A percentile compares a stretch with the other conserved stretches of the same genome.
Conservation (phyloP, 2,888 invertebrate genomes). For the Phorcus lineatus region DNA sequence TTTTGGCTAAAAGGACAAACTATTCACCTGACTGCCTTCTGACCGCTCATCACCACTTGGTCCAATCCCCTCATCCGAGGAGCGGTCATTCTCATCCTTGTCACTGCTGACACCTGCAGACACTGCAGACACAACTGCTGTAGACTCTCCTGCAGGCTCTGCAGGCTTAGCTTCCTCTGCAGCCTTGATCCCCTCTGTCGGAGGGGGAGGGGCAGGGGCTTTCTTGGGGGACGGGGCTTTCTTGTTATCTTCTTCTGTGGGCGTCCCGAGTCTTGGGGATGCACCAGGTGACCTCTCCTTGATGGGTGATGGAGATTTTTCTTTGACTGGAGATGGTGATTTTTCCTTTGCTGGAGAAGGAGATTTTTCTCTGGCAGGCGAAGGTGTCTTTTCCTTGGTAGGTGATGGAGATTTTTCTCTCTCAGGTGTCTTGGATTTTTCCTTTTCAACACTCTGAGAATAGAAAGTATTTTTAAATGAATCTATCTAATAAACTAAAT, state of each 20-base stretch:
- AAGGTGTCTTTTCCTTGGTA: slow-evolving; percentile 15
- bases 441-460: slow-evolving; percentile 38
- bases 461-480: not conserved
- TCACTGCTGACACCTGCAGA: slow-evolving; percentile 8
- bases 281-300: not conserved
- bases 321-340: slow-evolving; percentile 27
- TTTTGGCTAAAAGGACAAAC: not conserved
- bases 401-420: slow-evolving; percentile 29
- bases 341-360: slow-evolving; percentile 29
- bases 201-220: slow-evolving; percentile 44
- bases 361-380: not conserved
- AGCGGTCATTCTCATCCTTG: slow-evolving; percentile 50
- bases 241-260: slow-evolving; percentile 18
- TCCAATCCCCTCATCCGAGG: slow-evolving; percentile 62
- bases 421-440: slow-evolving; percentile 23
- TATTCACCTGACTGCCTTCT: slow-evolving; percentile 55
- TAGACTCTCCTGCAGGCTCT: not conserved
- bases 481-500: too few species aligned
- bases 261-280: not conserved
- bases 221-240: slow-evolving; percentile 46
- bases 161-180: not conserved
- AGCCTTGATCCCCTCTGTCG: slow-evolving; percentile 11
- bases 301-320: slow-evolving; percentile 17
- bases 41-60: slow-evolving; percentile 60
- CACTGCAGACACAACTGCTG: slow-evolving; percentile 6